Base-by-base conservation (phyloP, 2,113 vertebrate species). In the Alethe diademata region DNA sequence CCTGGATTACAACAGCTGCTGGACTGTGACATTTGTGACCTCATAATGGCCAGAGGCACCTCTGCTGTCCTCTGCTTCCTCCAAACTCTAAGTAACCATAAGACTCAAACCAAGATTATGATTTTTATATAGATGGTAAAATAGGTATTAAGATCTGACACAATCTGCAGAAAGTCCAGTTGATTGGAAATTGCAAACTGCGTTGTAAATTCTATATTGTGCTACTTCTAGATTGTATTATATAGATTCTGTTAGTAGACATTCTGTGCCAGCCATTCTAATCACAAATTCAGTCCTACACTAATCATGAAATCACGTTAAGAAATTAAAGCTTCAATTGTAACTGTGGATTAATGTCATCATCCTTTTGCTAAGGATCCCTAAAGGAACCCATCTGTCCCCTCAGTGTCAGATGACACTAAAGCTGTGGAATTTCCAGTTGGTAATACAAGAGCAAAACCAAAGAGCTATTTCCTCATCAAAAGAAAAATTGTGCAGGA, bases 381-480 rank as follows among this genome's bases (percentile, higher is more conserved):
- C 50, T 85, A 69, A 82, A 85, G 65, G 43, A 88, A 47, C 28
- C 11, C 78, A 53, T 71, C 57, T 86, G 51, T 88, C 56, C 38
- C 53, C 29, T 45, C 17, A 75, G 47, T 82, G 47, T 54, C 26
- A 1, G 33, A 72, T 88, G 62, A 75, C 71, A 67, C 31, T 42
- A 74, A 89, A 87, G 9, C 61, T 71, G 40, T 69, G 65, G 73
- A 87, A 95, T 91, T 93, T 89, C 76, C 86, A 93, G n/a, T 17
- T 93, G 70, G 65, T 81, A 87, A 66, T 86, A 74, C 19, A 72
- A 88, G 28, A 78, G 12, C 33, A 51, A 88, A 93, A 90, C 2
- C 31, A 58, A 75, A 88, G 69, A 89, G 28, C 20, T 88, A 64
- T 88, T 89, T 92, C 69, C 25, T 81, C 69, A 95, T 71, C 54